Evolutionary conservation across 2,797 vertebrate genomes (phyloP), one percentile per base, ranked within the genome.

Genomic region (Fratercula arctica): DNA sequence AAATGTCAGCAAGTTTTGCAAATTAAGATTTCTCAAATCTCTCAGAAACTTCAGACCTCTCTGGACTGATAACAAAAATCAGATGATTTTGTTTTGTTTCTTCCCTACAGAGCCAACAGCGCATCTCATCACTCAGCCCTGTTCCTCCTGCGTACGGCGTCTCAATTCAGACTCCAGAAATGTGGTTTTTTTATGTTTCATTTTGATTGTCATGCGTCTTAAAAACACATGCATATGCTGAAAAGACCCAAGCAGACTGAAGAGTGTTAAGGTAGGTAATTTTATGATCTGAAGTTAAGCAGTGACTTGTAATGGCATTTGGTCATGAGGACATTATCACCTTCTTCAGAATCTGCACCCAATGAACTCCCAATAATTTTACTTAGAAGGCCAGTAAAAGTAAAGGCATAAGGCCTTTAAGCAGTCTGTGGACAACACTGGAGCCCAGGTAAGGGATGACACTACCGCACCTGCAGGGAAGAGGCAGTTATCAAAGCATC

Each of bases 21-120:
- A 93, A 77, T 74, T 41, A 74, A 66, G 17, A 64, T 83, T 94
- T 92, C 68, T 92, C 50, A 67, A 91, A 70, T 73, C 61, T 87
- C 69, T 92, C 51, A 69, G 57, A 88, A 87, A 61, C 24, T 70
- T 90, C 54, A 59, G 63, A 61, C 69, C 41, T 92, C 75, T 73
- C 46, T 86, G 87, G 60, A 89, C 26, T 73, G 59, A 64, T 60
- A 64, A 87, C 5, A 87, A 85, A 90, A 85, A 6, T 9, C 5
- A 2, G 1, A 11, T 9, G 11, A 83, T 54, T 85, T 82, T 57
- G 25, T 15, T 67, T 57, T 25, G 3, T 43, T 89, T 94, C 60
- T 75, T 85, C 50, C 37, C 48, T 73, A n/a, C 37, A 77, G 37
- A 67, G 48, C 28, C 4, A 60, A 51, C 48, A 75, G 26, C 4